phyloP scores from a whole-genome alignment of 2,888 invertebrate genomes.

The Stenoptilia bipunctidactyla region DNA sequence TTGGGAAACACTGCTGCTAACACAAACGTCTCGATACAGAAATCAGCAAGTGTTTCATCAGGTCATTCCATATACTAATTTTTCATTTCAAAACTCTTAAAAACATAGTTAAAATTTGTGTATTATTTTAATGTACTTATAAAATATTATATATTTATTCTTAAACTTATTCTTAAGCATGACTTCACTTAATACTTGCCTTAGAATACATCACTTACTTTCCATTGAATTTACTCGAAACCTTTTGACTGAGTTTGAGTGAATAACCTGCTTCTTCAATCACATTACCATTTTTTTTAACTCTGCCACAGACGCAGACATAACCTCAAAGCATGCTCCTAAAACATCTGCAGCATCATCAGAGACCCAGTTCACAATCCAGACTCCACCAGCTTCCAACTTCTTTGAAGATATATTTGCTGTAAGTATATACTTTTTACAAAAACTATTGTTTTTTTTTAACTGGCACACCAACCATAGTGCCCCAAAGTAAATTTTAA shows the following conservation, averaged over 20 bases:
- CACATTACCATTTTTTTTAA: slow-evolving; percentile 9
- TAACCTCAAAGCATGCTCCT: slow-evolving; percentile 42
- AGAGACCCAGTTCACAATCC: slow-evolving; percentile 43
- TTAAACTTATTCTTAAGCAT: too few relatives aligned
- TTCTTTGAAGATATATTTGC: slow-evolving; percentile 55
- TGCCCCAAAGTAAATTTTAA: too few relatives aligned
- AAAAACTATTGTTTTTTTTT: background rate
- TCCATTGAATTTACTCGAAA: too few relatives aligned
- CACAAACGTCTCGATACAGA: slow-evolving; percentile 52
- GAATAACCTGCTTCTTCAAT: too few relatives aligned
- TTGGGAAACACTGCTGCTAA: slow-evolving; percentile 62
- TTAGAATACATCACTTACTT: too few relatives aligned
- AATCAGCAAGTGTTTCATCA: slow-evolving; percentile 47
- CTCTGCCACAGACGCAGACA: slow-evolving; percentile 34
- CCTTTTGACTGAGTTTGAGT: too few relatives aligned
- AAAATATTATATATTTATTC: too few relatives aligned
- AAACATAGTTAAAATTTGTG: too few relatives aligned
- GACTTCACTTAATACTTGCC: too few relatives aligned
- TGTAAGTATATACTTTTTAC: slow-evolving; percentile 34
- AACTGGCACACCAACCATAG: too few relatives aligned
- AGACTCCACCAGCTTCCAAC: slow-evolving; percentile 53
- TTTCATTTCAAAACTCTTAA: too few relatives aligned
- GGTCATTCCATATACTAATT: slow-evolving; percentile 25
- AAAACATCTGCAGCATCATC: slow-evolving; percentile 33
- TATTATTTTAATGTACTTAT: too few relatives aligned